phyloP scores from a whole-genome alignment of 1,140 invertebrate species.

The Plodia interpunctella region DNA sequence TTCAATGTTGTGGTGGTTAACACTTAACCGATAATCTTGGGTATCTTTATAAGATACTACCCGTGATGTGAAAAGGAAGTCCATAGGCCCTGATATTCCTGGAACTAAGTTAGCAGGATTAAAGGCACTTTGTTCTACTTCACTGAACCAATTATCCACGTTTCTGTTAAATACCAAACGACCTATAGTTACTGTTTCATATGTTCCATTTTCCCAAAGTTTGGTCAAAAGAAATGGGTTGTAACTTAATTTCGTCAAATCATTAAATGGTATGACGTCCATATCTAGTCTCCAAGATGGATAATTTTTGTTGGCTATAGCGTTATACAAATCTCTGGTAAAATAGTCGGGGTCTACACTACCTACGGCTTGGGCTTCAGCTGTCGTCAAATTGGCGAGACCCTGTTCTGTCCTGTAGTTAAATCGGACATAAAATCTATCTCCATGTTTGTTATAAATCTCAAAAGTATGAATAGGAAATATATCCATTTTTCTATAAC shows the following conservation, averaged over 20 bases:
- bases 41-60: constrained; percentile 91
- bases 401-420: constrained; percentile 82
- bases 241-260: constrained; percentile 64
- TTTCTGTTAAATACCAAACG: constrained; percentile 87
- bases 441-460: constrained; percentile 78
- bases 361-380: constrained; percentile 77
- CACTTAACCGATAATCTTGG: constrained; percentile 89
- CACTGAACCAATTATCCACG: constrained; percentile 88
- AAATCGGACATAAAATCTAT: constrained; percentile 83
- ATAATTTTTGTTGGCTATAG: constrained; percentile 77
- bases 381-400: constrained; percentile 78
- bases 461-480: constrained; percentile 83
- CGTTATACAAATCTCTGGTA: constrained; percentile 83
- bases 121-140: constrained; percentile 92
- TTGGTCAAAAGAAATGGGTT: constrained; percentile 83
- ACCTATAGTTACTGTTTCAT: constrained; percentile 80
- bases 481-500: constrained; percentile 82
- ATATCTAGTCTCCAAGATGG: constrained; percentile 78
- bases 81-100: constrained; percentile 87
- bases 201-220: constrained; percentile 73
- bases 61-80: constrained; percentile 91
- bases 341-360: constrained; percentile 83
- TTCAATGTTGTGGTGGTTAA: constrained; percentile 89
- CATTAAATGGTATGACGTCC: constrained; percentile 68
- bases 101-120: constrained; percentile 89